Conservation (phyloP, 53 echinoderm and acorn worm genomes). For the Crossaster papposus region DNA sequence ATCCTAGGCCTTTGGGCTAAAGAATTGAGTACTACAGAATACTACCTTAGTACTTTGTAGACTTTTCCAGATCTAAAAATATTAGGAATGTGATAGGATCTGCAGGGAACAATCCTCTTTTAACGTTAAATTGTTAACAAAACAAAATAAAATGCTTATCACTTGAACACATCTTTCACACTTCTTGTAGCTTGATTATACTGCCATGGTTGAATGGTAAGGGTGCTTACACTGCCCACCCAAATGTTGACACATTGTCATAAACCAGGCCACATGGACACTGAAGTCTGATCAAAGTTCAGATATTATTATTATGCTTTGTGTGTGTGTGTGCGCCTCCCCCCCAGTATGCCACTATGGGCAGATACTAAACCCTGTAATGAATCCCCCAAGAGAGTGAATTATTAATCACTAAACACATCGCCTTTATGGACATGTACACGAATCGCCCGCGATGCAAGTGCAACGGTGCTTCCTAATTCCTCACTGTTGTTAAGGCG, state of each 20-base stretch:
- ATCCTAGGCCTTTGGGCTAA: too few species aligned
- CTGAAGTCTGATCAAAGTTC: background rate
- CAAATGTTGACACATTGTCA: background rate
- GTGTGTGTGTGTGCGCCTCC: background rate
- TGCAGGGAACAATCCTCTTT: background rate
- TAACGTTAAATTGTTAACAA: background rate
- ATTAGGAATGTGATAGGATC: background rate
- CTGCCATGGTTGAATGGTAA: background rate
- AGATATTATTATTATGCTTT: background rate
- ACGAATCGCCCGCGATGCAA: background rate
- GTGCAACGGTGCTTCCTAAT: background rate
- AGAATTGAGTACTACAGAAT: too few species aligned
- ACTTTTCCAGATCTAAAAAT: background rate
- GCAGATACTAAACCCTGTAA: background rate
- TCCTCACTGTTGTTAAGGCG: background rate
- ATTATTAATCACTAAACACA: background rate
- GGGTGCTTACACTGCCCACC: background rate
- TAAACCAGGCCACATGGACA: background rate
- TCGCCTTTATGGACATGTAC: too few species aligned
- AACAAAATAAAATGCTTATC: background rate
- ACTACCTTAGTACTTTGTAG: too few species aligned
- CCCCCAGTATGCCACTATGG: background rate
- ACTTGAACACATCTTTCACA: background rate
- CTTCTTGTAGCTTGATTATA: background rate
- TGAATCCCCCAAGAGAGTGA: background rate